Percentiles rank a stretch among this genome's conserved stretches.
Evolutionary conservation across 2,113 vertebrate species (phyloP).

Genomic region (Athene noctua): DNA sequence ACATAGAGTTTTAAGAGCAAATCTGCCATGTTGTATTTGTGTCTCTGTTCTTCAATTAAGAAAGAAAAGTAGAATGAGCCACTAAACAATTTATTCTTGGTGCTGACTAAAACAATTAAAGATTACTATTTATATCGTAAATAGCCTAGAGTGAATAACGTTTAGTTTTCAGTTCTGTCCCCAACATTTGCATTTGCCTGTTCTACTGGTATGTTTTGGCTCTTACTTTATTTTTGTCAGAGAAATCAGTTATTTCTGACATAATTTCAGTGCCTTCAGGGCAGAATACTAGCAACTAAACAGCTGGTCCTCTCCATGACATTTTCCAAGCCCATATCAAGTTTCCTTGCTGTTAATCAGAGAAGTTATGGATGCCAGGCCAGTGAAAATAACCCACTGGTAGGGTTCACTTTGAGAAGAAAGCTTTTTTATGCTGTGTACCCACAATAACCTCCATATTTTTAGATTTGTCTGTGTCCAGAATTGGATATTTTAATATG

Average conservation of each 20-base stretch:
- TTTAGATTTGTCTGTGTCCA: not conserved
- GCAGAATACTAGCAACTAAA: not conserved
- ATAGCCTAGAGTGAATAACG: not conserved
- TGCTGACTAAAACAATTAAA: not conserved
- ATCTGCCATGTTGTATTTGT: not conserved
- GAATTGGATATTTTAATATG: not conserved
- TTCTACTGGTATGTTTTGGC: not conserved
- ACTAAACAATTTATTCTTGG: not conserved
- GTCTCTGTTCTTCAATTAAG: not conserved
- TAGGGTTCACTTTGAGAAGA: not conserved
- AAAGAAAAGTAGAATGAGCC: not conserved
- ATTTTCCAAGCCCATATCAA: not conserved
- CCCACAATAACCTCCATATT: not conserved
- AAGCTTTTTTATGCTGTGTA: not conserved
- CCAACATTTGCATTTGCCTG: not conserved
- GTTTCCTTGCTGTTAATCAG: not conserved
- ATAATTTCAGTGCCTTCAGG: conserved; percentile 1
- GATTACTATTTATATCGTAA: not conserved
- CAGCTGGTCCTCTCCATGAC: not conserved
- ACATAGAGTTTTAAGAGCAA: not conserved
- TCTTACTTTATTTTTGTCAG: not conserved
- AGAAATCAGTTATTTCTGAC: conserved; percentile 14
- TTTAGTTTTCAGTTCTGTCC: not conserved
- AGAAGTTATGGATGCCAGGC: not conserved
- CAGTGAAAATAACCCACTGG: not conserved